Evolutionary conservation across 1,140 invertebrate genomes (phyloP).

Genomic region (Scaptodrosophila lebanonensis): DNA sequence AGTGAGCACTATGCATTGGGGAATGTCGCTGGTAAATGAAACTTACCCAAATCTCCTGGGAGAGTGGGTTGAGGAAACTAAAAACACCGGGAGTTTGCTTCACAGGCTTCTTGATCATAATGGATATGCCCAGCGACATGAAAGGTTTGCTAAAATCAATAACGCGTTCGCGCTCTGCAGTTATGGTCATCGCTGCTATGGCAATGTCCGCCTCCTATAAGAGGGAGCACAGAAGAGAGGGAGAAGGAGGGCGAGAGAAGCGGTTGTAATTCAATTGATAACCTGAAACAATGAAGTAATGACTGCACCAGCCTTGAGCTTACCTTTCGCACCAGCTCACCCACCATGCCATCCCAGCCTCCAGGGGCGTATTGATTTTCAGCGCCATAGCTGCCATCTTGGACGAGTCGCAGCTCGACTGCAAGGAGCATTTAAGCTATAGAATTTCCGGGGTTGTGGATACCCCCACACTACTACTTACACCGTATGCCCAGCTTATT

Average conservation of each 20-base stretch:
- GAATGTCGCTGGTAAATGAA: background rate
- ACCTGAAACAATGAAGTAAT: too few relatives aligned
- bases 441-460: too few relatives aligned
- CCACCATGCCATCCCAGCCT: conserved; percentile 97
- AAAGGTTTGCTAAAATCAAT: conserved; percentile 99
- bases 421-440: conserved; percentile 17
- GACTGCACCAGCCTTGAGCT: too few relatives aligned
- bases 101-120: conserved; percentile 97
- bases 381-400: conserved; percentile 89
- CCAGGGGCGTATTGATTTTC: conserved; percentile 86
- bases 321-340: conserved; percentile 94
- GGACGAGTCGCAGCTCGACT: conserved; percentile 90
- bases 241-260: background rate
- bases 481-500: conserved; percentile 90
- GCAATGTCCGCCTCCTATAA: conserved; percentile 96
- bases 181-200: conserved; percentile 96
- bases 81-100: conserved; percentile 96
- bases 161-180: conserved; percentile 92
- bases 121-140: conserved; percentile 97
- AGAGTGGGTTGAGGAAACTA: conserved; percentile 97
- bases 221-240: conserved; percentile 15
- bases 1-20: background rate
- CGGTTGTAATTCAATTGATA: conserved; percentile 17
- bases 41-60: conserved; percentile 95
- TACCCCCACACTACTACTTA: too few relatives aligned